These are phyloP conservation scores for Ispidina picta DNA, from an alignment of 2,797 vertebrate species.

Conservation along the genomic window DNA sequence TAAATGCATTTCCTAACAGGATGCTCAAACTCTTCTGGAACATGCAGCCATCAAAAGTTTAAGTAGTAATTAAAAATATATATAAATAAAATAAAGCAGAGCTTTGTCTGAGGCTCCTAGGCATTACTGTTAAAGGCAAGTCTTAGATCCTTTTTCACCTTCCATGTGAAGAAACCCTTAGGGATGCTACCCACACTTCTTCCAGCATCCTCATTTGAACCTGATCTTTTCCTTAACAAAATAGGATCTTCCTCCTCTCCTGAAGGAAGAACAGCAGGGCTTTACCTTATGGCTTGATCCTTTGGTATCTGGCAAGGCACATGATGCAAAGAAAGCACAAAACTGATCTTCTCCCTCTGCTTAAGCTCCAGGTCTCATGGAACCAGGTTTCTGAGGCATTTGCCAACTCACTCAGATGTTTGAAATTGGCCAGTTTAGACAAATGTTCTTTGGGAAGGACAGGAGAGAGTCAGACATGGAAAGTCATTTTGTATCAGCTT, in stretches of 20 bases:
- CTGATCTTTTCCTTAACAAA: not conserved
- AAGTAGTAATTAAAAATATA: not conserved
- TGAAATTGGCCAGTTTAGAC: not conserved
- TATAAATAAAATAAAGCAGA: not conserved
- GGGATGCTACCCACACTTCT: not conserved
- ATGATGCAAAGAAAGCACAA: not conserved
- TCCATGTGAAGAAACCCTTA: not conserved
- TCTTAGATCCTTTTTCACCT: not conserved
- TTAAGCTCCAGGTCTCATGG: not conserved
- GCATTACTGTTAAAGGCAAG: not conserved
- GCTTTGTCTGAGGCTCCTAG: not conserved
- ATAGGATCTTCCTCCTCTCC: not conserved
- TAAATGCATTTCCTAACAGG: not conserved
- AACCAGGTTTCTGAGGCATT: not conserved
- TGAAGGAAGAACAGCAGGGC: not conserved
- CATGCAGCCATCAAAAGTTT: not conserved
- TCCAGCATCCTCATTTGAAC: not conserved
- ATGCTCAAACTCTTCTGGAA: not conserved
- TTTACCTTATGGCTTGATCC: not conserved
- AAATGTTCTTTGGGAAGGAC: not conserved
- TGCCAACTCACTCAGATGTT: not conserved
- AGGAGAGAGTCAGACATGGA: not conserved
- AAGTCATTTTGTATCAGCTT: not conserved
- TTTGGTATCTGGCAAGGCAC: not conserved
- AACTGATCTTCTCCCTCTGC: not conserved